phyloP scores from a whole-genome alignment of 2,888 invertebrate genomes.

The Tryphoninae sp. region DNA sequence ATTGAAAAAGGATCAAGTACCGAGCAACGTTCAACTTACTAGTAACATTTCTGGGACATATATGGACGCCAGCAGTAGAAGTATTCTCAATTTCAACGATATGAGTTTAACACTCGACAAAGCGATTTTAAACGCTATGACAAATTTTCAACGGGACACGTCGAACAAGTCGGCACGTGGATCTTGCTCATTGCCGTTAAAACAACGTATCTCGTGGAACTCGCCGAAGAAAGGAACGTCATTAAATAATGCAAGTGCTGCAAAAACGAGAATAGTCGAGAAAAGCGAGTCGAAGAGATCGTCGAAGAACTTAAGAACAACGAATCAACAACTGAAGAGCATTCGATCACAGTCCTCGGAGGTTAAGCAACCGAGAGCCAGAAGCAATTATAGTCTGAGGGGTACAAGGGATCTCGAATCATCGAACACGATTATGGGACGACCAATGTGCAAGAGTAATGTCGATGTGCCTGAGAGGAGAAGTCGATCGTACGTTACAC shows the following conservation, averaged over 20 bases:
- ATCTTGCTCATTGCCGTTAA: slow-evolving; percentile 47
- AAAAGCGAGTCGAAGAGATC: slow-evolving; percentile 2
- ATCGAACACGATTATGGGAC: not conserved
- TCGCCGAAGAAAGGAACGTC: slow-evolving; percentile 47
- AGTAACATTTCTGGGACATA: slow-evolving; percentile 59
- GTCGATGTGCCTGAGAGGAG: slow-evolving; percentile 59
- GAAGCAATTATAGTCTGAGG: slow-evolving; percentile 38
- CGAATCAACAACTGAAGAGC: not conserved
- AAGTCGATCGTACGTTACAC: slow-evolving; percentile 68
- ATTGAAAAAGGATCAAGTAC: not conserved
- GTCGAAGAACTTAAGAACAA: not conserved
- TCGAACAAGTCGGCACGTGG: slow-evolving; percentile 53
- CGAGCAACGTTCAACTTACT: slow-evolving; percentile 31
- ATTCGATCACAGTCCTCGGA: slow-evolving; percentile 24
- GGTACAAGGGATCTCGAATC: slow-evolving; percentile 15
- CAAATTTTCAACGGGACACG: not conserved
- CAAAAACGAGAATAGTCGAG: slow-evolving; percentile 7
- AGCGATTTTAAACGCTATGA: slow-evolving; percentile 1
- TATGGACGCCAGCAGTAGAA: slow-evolving; percentile 60
- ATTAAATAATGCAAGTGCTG: slow-evolving; percentile 11
- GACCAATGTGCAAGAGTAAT: slow-evolving; percentile 14
- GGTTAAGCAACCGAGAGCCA: slow-evolving; percentile 20
- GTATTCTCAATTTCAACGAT: slow-evolving; percentile 35
- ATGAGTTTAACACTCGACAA: slow-evolving; percentile 33
- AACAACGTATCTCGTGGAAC: slow-evolving; percentile 40